Evolutionary conservation across 2,888 invertebrate species (phyloP), one percentile per base, ranked within the genome.

Genomic region (Hedya salicella): DNA sequence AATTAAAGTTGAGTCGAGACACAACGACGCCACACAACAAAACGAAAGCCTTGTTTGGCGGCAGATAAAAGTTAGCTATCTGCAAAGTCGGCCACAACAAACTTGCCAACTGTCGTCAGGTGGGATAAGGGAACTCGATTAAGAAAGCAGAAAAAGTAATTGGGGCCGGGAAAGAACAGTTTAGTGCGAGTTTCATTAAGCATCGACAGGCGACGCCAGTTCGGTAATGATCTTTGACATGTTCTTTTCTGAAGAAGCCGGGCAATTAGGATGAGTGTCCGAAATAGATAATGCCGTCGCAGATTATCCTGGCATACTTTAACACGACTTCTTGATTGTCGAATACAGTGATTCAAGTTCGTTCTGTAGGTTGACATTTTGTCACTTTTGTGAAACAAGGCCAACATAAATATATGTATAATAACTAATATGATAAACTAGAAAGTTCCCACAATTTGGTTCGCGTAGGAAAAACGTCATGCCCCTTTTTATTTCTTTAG

Each of bases 41-140:
- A 86, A 82, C 80, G 80, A 81, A 49, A 83, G 84, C 79, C 83
- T 84, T 86, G 82, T 86, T 86, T 82, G 82, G 79, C 79, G 75
- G 75, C 71, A 82, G 82, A 86, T 83, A 85, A 86, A 87, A 87
- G 82, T 85, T 86, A 82, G 83, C 84, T 80, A 60, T 66, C 66
- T 77, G 79, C 76, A 79, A 84, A 83, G 80, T 85, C 79, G 73
- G 73, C 86, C 83, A 75, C 85, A 82, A 84, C 87, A 83, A 88
- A 89, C 84, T 88, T 87, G 73, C 74, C 76, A 78, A 85, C 86
- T 81, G 85, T 85, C 84, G 86, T 82, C 85, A 86, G 87, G 87
- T 87, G 74, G 83, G 83, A 85, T 85, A 85, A 85, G 79, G 73
- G 86, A 89, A 87, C 84, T 87, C 85, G 82, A 86, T 88, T 87